Evolutionary conservation across 2,888 invertebrate genomes (phyloP).

Genomic region (Spilosoma lubricipeda): DNA sequence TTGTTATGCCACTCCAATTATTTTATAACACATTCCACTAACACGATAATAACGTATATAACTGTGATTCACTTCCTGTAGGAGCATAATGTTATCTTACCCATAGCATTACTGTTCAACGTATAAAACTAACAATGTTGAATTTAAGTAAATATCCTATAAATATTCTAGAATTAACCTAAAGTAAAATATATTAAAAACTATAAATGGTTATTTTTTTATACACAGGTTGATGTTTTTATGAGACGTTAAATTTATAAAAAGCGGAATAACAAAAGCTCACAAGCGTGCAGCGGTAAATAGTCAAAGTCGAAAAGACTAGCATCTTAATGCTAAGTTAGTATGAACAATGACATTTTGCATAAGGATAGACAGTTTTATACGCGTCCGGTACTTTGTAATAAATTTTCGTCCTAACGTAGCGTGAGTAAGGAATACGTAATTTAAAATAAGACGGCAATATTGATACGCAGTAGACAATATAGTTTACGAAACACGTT

Average conservation of each 20-base stretch:
- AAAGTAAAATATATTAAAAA: conserved; percentile 22
- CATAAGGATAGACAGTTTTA: conserved; percentile 62
- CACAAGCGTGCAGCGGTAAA: conserved; percentile 42
- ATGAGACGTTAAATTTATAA: conserved; percentile 14
- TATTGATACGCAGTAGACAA: conserved; percentile 31
- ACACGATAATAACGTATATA: conserved; percentile 12
- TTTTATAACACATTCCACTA: conserved; percentile 36
- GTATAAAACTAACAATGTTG: conserved; percentile 5
- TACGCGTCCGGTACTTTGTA: conserved; percentile 63
- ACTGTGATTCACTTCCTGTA: conserved; percentile 28
- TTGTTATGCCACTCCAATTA: conserved; percentile 23
- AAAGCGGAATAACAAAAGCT: conserved; percentile 36
- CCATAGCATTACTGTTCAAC: conserved; percentile 23
- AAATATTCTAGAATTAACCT: conserved; percentile 8
- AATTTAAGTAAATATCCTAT: neutral
- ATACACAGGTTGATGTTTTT: conserved; percentile 38
- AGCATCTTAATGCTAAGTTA: conserved; percentile 45
- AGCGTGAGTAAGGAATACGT: conserved; percentile 54
- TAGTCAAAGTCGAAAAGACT: conserved; percentile 39
- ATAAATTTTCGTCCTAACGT: conserved; percentile 44
- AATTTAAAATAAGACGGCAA: conserved; percentile 45
- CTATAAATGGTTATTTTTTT: conserved; percentile 24
- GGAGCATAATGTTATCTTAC: conserved; percentile 25
- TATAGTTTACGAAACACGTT: conserved; percentile 29
- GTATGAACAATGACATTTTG: conserved; percentile 65